Conservation (phyloP, 2,888 invertebrate species). For the Lasius fuliginosus region DNA sequence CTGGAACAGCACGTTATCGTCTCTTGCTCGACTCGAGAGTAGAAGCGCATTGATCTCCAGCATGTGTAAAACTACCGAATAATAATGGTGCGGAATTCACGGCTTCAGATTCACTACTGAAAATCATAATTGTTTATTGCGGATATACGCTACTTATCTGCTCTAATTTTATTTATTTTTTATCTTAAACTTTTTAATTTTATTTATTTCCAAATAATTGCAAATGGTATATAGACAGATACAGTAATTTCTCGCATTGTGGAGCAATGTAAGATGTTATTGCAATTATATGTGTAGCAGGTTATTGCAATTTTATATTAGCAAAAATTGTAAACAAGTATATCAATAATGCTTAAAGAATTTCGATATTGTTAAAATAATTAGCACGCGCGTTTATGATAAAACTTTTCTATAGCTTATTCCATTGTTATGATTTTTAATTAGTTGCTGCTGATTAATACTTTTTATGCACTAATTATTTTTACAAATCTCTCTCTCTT, state of each 20-base stretch:
- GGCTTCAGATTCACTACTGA: background rate
- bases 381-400: background rate
- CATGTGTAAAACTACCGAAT: constrained; percentile 11
- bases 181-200: background rate
- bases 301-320: background rate
- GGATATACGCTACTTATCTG: background rate
- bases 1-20: constrained; percentile 80
- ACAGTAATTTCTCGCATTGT: background rate
- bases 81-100: background rate
- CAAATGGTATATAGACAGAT: background rate
- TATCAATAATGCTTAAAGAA: background rate
- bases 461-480: background rate
- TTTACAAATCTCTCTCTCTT: background rate
- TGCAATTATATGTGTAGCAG: no score
- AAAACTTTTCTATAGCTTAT: background rate
- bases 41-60: constrained; percentile 51
- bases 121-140: background rate
- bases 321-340: background rate
- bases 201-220: background rate
- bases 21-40: constrained; percentile 46
- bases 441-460: constrained; percentile 9
- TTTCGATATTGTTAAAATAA: constrained; percentile 1
- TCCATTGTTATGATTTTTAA: background rate
- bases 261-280: background rate
- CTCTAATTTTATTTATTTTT: background rate